phyloP scores from a whole-genome alignment of 2,113 vertebrate species.

The Xiphophorus hellerii region DNA sequence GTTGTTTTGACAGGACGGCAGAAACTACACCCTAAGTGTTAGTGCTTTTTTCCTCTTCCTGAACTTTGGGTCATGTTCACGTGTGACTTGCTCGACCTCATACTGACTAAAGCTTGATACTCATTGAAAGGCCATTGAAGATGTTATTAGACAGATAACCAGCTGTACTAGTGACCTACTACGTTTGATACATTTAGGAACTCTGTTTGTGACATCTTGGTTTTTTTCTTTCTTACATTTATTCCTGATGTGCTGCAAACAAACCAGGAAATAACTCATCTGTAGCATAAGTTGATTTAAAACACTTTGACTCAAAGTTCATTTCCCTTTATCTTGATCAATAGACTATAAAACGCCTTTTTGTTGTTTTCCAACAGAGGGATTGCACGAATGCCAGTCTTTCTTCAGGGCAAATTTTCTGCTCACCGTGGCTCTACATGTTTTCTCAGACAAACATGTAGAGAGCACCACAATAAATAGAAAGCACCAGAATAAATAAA shows the following conservation, averaged over 20 bases:
- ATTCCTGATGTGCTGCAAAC: not conserved
- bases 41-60: constrained; percentile 32
- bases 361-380: not conserved
- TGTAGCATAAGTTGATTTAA: not conserved
- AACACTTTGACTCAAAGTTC: not conserved
- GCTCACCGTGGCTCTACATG: not conserved
- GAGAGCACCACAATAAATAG: not conserved
- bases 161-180: not conserved
- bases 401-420: not conserved
- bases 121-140: too few relatives aligned
- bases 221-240: not conserved
- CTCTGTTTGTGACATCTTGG: not conserved
- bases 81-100: constrained; percentile 14
- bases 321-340: not conserved
- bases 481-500: not conserved
- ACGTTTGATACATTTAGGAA: not conserved
- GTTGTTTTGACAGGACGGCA: not conserved
- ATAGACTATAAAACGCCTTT: not conserved
- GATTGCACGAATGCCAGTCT: not conserved
- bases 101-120: constrained; percentile 41
- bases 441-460: not conserved
- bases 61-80: constrained; percentile 29
- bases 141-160: not conserved
- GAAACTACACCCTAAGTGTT: not conserved
- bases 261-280: not conserved